Evolutionary conservation across 2,113 vertebrate genomes (phyloP).

Genomic region (Daubentonia madagascariensis): DNA sequence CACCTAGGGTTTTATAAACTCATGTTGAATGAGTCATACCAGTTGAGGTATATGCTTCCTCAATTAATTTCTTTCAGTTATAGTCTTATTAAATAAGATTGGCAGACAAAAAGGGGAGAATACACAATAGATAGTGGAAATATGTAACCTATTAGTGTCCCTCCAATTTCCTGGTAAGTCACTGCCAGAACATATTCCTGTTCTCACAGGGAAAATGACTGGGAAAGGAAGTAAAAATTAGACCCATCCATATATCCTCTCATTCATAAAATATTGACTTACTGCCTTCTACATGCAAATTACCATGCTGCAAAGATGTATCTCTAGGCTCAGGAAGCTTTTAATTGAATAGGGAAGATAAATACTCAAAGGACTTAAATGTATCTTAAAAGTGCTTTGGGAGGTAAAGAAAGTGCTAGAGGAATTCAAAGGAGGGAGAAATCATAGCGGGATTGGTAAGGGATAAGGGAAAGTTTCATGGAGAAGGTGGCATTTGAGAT

Average conservation of each 20-base stretch:
- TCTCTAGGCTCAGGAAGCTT: background rate
- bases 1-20: constrained; percentile 29
- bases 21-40: background rate
- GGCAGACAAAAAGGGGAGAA: background rate
- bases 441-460: background rate
- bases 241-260: background rate
- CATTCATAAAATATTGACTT: constrained; percentile 5
- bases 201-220: background rate
- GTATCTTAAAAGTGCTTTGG: background rate
- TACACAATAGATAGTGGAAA: background rate
- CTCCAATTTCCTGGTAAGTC: background rate
- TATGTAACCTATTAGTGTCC: background rate
- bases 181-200: background rate
- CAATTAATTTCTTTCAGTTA: constrained; percentile 37
- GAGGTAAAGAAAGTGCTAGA: background rate
- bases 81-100: constrained; percentile 25
- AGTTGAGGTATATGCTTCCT: background rate
- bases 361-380: background rate
- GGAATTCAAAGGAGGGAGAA: background rate
- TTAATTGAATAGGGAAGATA: constrained; percentile 25
- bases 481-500: background rate
- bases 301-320: background rate
- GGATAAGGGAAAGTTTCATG: background rate
- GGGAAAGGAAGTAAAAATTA: background rate
- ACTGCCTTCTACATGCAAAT: background rate